Evolutionary conservation across 2,888 invertebrate genomes (phyloP).

Genomic region (Drosophila diplacantha): DNA sequence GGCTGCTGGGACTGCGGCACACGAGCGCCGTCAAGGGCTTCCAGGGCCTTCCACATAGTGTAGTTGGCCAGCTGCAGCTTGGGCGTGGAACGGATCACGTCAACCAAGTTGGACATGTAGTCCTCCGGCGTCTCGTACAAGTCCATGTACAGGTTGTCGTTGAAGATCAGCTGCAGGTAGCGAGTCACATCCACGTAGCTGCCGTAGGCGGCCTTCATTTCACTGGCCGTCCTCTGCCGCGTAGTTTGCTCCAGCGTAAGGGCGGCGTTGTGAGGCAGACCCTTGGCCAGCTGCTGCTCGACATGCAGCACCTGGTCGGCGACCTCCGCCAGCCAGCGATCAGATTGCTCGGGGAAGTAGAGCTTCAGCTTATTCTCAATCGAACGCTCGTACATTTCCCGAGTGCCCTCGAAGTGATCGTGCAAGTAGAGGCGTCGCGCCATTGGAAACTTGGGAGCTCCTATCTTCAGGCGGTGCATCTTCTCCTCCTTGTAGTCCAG

Average conservation of each 20-base stretch:
- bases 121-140: conserved; percentile 73
- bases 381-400: conserved; percentile 52
- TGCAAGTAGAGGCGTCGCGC: conserved; percentile 62
- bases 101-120: conserved; percentile 69
- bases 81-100: conserved; percentile 67
- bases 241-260: conserved; percentile 70
- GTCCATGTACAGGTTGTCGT: conserved; percentile 67
- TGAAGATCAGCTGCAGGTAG: conserved; percentile 72
- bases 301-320: conserved; percentile 69
- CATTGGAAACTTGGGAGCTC: conserved; percentile 68
- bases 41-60: conserved; percentile 74
- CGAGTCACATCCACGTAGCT: conserved; percentile 72
- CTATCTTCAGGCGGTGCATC: conserved; percentile 70
- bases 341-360: conserved; percentile 66
- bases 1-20: conserved; percentile 49
- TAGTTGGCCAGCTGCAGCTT: conserved; percentile 75
- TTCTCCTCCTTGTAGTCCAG: conserved; percentile 69
- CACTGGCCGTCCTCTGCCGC: conserved; percentile 60
- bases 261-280: conserved; percentile 63
- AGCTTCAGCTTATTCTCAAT: conserved; percentile 60
- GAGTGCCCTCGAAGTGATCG: conserved; percentile 36
- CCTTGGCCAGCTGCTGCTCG: conserved; percentile 71
- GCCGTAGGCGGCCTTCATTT: conserved; percentile 70
- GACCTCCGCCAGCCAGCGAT: conserved; percentile 63
- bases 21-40: conserved; percentile 65